Percentiles rank a stretch among this genome's conserved stretches.
Evolutionary conservation across 2,113 vertebrate species (phyloP).

Genomic region (Rhodinocichla rosea): DNA sequence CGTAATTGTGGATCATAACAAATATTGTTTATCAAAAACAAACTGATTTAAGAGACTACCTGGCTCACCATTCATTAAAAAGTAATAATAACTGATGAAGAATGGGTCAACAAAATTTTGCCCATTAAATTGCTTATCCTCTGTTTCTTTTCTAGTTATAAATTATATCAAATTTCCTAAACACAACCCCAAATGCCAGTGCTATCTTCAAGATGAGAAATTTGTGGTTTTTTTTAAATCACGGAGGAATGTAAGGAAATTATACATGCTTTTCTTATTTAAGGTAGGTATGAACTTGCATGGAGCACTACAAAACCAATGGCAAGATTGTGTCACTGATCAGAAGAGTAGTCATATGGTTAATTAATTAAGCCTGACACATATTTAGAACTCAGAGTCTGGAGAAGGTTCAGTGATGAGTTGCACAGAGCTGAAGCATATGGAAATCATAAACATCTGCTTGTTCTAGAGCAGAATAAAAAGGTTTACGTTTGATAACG

Average conservation of each 20-base stretch:
- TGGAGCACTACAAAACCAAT: background rate
- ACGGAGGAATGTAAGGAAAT: background rate
- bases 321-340: background rate
- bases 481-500: background rate
- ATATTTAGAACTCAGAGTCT: conserved; percentile 19
- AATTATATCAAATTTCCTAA: background rate
- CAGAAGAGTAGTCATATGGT: background rate
- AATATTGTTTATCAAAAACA: background rate
- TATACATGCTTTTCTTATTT: background rate
- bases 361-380: background rate
- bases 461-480: conserved; percentile 20
- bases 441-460: background rate
- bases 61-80: conserved; percentile 11
- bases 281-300: background rate
- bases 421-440: background rate
- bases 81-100: background rate
- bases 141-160: background rate
- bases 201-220: background rate
- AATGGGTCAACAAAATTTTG: background rate
- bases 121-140: background rate
- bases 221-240: conserved; percentile 18
- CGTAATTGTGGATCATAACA: background rate
- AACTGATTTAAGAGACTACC: background rate
- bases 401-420: background rate
- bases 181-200: background rate